These are phyloP conservation scores for Galeopterus variegatus DNA, from an alignment of 2,113 vertebrate genomes.

Conservation along the genomic window DNA sequence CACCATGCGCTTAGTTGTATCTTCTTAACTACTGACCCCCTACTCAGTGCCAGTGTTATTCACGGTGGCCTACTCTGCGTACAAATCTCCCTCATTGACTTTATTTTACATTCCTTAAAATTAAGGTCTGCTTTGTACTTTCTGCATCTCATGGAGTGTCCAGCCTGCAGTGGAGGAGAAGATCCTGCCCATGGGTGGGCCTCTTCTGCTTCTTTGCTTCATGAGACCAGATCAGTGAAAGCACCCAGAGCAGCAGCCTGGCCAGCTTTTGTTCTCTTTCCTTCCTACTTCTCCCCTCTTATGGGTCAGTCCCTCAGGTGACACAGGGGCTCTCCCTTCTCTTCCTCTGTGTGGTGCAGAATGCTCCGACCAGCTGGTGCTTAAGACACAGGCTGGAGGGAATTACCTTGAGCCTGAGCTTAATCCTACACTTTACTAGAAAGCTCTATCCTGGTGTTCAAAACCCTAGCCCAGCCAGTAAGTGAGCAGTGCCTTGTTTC, in stretches of 20 bases:
- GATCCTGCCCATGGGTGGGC: rapidly evolving
- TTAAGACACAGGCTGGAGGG: background rate
- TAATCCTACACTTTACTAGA: background rate
- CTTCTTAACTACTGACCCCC: background rate
- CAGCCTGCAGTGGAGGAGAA: background rate
- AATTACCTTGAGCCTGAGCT: background rate
- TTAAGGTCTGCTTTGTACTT: background rate
- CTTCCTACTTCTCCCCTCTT: background rate
- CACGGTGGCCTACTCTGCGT: background rate
- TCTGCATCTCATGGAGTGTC: background rate
- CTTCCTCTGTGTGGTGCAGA: background rate
- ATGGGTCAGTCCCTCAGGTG: background rate
- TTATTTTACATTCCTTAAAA: background rate
- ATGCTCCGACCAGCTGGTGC: background rate
- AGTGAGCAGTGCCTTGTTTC: background rate
- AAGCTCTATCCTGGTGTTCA: background rate
- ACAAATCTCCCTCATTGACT: background rate
- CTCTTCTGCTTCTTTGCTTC: background rate
- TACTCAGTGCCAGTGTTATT: background rate
- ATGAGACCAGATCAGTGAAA: background rate
- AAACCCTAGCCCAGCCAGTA: background rate
- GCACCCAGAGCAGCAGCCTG: rapidly evolving
- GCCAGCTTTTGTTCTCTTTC: background rate
- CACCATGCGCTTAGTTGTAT: rapidly evolving
- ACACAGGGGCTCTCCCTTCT: background rate